A percentile compares a stretch with the other conserved stretches of the same genome.
phyloP scores from a whole-genome alignment of 2,113 vertebrate species.

The Triplophysa dalaica region DNA sequence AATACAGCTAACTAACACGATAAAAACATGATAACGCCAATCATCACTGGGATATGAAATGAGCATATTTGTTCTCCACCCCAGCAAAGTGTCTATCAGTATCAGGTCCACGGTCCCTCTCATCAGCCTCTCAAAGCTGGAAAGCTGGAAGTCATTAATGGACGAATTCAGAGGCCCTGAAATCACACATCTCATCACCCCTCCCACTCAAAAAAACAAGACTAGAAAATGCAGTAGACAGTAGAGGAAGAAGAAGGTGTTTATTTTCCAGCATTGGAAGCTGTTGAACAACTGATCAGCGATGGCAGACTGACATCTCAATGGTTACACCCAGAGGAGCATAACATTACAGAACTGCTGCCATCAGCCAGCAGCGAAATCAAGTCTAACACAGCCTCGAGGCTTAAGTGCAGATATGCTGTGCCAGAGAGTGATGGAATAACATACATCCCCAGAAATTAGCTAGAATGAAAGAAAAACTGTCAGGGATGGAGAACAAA shows the following conservation, averaged over 20 bases:
- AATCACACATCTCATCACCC: constrained; percentile 57
- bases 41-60: neutral
- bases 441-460: constrained; percentile 43
- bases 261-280: constrained; percentile 49
- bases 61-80: neutral
- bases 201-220: constrained; percentile 21
- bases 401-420: constrained; percentile 19
- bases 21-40: too few relatives aligned
- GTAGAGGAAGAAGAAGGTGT: constrained; percentile 44
- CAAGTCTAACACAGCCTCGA: constrained; percentile 33
- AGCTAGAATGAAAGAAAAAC: constrained; percentile 13
- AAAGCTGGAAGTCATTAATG: constrained; percentile 58
- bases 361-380: constrained; percentile 46
- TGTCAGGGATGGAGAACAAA: constrained; percentile 38
- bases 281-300: constrained; percentile 54
- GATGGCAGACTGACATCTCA: constrained; percentile 48
- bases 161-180: constrained; percentile 57
- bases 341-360: constrained; percentile 47
- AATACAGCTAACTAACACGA: too few relatives aligned
- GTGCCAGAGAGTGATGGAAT: constrained; percentile 52
- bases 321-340: constrained; percentile 51
- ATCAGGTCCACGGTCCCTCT: constrained; percentile 34
- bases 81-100: constrained; percentile 7
- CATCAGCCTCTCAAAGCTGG: constrained; percentile 31
- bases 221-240: constrained; percentile 15